Percentiles rank a stretch among this genome's conserved stretches.
These are phyloP conservation scores for Ascidia mentula DNA, from an alignment of 23 tunicate species.

Conservation along the genomic window DNA sequence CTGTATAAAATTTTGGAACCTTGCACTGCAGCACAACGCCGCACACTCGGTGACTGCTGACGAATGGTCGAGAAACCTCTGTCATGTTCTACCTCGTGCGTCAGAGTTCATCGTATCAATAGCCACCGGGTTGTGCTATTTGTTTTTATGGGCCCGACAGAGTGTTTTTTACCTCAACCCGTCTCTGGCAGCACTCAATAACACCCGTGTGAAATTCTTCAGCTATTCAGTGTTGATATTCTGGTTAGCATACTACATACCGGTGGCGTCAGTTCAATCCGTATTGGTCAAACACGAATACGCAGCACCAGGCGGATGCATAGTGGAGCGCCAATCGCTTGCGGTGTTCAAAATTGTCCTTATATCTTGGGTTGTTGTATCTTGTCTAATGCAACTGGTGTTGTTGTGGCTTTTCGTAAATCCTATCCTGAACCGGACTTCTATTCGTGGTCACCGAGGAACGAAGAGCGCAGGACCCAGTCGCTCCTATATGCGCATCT, in stretches of 20 bases:
- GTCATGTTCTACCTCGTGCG: conserved; percentile 22
- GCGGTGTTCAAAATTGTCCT: not conserved
- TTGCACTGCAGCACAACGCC: conserved; percentile 17
- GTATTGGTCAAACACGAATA: conserved; percentile 24
- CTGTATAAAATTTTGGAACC: not conserved
- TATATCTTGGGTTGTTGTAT: conserved; percentile 34
- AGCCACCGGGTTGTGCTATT: conserved; percentile 34
- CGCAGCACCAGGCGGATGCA: conserved; percentile 26
- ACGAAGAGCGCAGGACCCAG: conserved; percentile 1
- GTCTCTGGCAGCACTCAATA: conserved; percentile 42
- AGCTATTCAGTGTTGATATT: conserved; percentile 29
- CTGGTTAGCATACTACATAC: conserved; percentile 36
- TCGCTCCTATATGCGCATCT: not conserved
- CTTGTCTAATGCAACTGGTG: conserved; percentile 49
- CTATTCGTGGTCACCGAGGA: not conserved
- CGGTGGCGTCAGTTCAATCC: conserved; percentile 5
- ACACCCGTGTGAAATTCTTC: conserved; percentile 4
- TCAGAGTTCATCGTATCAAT: conserved; percentile 14
- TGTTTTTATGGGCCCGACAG: conserved; percentile 72
- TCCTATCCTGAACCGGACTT: conserved; percentile 46
- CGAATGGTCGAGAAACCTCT: not conserved
- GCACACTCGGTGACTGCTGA: not conserved
- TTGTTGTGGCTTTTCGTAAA: conserved; percentile 49
- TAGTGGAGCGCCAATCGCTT: not conserved
- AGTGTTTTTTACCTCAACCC: conserved; percentile 59